Percentiles rank a stretch among this genome's conserved stretches.
These are phyloP conservation scores for Apteryx owenii DNA, from an alignment of 2,113 vertebrate genomes.

Conservation along the genomic window DNA sequence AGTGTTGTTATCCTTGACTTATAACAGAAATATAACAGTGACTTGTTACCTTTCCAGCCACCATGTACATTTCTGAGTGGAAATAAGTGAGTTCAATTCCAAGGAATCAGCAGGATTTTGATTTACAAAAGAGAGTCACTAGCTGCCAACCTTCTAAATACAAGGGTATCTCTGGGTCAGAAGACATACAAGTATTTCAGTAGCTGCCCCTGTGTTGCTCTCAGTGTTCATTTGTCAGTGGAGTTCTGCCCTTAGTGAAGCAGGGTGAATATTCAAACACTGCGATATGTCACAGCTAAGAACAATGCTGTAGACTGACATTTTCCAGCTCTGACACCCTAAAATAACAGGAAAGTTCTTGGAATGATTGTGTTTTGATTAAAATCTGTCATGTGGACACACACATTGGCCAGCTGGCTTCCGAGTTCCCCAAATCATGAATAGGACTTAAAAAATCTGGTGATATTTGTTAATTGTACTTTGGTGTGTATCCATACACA, in stretches of 20 bases:
- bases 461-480: not conserved
- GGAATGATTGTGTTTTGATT: not conserved
- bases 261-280: not conserved
- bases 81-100: not conserved
- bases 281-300: not conserved
- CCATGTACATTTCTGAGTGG: not conserved
- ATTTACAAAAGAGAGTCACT: not conserved
- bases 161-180: not conserved
- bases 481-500: not conserved
- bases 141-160: not conserved
- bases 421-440: not conserved
- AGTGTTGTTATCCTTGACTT: not conserved
- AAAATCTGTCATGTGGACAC: not conserved
- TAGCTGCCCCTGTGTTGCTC: not conserved
- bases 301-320: not conserved
- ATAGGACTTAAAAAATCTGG: not conserved
- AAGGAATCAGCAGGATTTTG: not conserved
- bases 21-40: not conserved
- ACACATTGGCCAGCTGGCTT: not conserved
- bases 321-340: not conserved
- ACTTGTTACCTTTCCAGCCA: not conserved
- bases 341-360: not conserved
- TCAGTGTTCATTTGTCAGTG: not conserved
- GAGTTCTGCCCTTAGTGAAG: not conserved
- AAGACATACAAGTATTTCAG: not conserved